A percentile compares a stretch with the other conserved stretches of the same genome.
These are phyloP conservation scores for Eilema caniola DNA, from an alignment of 2,888 invertebrate genomes.

Conservation along the genomic window DNA sequence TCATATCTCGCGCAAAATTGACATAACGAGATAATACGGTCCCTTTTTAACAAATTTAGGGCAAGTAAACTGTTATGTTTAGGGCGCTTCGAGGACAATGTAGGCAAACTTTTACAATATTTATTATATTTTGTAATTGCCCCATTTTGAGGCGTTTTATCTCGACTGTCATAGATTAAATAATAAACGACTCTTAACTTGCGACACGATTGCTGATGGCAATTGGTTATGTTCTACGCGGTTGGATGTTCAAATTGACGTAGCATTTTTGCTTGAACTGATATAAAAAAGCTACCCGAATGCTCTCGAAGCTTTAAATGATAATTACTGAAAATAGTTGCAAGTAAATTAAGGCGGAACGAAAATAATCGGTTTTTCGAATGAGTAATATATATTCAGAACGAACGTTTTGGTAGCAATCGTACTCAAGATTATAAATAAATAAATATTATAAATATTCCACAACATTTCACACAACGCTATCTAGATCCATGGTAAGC, in stretches of 20 bases:
- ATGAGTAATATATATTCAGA: neutral
- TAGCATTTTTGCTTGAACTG: conserved; percentile 41
- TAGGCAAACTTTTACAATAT: conserved; percentile 75
- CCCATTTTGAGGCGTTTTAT: conserved; percentile 68
- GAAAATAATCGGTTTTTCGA: conserved; percentile 26
- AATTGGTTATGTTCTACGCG: conserved; percentile 58
- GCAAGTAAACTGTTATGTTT: conserved; percentile 78
- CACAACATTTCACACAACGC: too few relatives aligned
- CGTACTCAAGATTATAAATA: neutral
- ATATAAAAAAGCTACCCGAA: conserved; percentile 45
- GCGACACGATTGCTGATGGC: conserved; percentile 58
- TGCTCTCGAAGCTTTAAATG: conserved; percentile 41
- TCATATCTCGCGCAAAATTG: conserved; percentile 67
- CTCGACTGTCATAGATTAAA: conserved; percentile 70
- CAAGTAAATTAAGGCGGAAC: conserved; percentile 29
- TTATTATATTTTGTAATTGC: conserved; percentile 85
- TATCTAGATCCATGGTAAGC: too few relatives aligned
- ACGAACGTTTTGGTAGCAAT: neutral
- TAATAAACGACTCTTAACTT: conserved; percentile 63
- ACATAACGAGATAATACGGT: conserved; percentile 74
- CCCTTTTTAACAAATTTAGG: conserved; percentile 76
- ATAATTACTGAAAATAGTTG: conserved; percentile 40
- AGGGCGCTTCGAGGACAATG: conserved; percentile 70
- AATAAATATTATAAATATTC: too few relatives aligned
- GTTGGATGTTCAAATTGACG: conserved; percentile 61